A percentile compares a stretch with the other conserved stretches of the same genome.
phyloP scores from a whole-genome alignment of 1,140 invertebrate species.

The Sycobia sp. region DNA sequence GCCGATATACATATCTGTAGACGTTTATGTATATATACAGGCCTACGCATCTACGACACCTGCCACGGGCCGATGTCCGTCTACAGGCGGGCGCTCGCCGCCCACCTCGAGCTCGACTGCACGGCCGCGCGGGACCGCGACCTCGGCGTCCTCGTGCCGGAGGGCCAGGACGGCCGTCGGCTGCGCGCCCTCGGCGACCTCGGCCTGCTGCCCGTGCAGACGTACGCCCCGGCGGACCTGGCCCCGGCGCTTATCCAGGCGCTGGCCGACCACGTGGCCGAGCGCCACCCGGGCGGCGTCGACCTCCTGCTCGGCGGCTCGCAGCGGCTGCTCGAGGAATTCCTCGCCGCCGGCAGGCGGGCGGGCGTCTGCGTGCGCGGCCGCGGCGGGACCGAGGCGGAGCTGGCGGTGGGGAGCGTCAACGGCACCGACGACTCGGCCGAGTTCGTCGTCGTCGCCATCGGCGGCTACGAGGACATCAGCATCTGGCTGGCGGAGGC shows the following conservation, averaged over 20 bases:
- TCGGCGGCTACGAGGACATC: slow-evolving; percentile 44
- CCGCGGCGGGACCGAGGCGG: slow-evolving; percentile 27
- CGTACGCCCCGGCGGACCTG: slow-evolving; percentile 46
- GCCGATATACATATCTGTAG: no score
- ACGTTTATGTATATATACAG: no score
- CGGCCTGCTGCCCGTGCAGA: slow-evolving; percentile 44
- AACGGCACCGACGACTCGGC: no score
- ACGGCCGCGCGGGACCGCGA: slow-evolving; percentile 46
- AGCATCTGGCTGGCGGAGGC: slow-evolving; percentile 45
- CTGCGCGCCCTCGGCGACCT: slow-evolving; percentile 49
- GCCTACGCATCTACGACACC: slow-evolving; percentile 52
- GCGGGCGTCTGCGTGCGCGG: slow-evolving; percentile 51
- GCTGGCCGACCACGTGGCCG: slow-evolving; percentile 46
- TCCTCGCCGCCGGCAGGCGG: slow-evolving; percentile 42
- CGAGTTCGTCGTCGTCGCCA: slow-evolving; percentile 42
- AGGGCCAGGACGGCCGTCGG: slow-evolving; percentile 39
- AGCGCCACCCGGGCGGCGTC: slow-evolving; percentile 42
- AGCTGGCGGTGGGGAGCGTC: background rate
- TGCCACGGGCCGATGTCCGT: slow-evolving; percentile 50
- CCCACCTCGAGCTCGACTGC: slow-evolving; percentile 48
- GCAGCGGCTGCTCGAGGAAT: slow-evolving; percentile 31
- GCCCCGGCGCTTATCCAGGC: slow-evolving; percentile 44
- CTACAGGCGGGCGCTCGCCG: slow-evolving; percentile 49
- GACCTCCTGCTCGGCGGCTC: slow-evolving; percentile 47
- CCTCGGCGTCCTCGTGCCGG: slow-evolving; percentile 48